Conservation (phyloP, 2,888 invertebrate genomes). For the Panorpa germanica region DNA sequence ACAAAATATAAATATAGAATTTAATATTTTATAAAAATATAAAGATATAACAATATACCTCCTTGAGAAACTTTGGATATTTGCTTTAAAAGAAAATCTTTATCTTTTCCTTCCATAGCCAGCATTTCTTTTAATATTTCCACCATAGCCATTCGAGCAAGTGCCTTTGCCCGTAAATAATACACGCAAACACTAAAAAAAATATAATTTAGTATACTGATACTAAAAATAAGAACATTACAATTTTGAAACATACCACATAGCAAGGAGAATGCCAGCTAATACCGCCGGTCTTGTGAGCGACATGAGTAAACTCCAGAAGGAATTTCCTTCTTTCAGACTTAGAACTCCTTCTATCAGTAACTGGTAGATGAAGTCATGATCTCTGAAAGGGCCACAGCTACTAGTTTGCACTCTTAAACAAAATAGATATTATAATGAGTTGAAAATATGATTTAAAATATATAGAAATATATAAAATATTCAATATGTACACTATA, state of each 20-base stretch:
- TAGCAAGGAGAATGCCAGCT: slow-evolving; percentile 33
- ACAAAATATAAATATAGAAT: too few relatives aligned
- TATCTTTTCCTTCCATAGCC: slow-evolving; percentile 44
- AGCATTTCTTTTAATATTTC: slow-evolving; percentile 41
- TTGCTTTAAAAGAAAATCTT: slow-evolving; percentile 43
- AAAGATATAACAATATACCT: slow-evolving; percentile 26
- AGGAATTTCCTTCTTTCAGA: slow-evolving; percentile 24
- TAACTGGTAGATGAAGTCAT: slow-evolving; percentile 33
- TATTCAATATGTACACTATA: neutral
- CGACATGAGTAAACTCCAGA: slow-evolving; percentile 27
- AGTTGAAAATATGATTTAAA: slow-evolving; percentile 7
- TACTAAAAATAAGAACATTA: too few relatives aligned
- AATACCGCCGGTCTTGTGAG: slow-evolving; percentile 39
- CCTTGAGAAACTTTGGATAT: slow-evolving; percentile 39
- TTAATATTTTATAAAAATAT: too few relatives aligned
- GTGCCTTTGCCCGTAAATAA: slow-evolving; percentile 38
- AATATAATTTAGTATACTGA: slow-evolving; percentile 7
- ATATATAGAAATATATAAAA: neutral
- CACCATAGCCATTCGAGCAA: slow-evolving; percentile 39
- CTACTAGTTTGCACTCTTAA: slow-evolving; percentile 30
- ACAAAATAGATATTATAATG: too few relatives aligned
- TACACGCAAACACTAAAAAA: slow-evolving; percentile 36
- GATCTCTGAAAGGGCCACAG: slow-evolving; percentile 45
- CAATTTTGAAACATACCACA: slow-evolving; percentile 29
- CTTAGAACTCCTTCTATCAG: slow-evolving; percentile 33